Evolutionary conservation across 1,140 invertebrate species (phyloP).

Genomic region (Leptinotarsa undecemlineata): DNA sequence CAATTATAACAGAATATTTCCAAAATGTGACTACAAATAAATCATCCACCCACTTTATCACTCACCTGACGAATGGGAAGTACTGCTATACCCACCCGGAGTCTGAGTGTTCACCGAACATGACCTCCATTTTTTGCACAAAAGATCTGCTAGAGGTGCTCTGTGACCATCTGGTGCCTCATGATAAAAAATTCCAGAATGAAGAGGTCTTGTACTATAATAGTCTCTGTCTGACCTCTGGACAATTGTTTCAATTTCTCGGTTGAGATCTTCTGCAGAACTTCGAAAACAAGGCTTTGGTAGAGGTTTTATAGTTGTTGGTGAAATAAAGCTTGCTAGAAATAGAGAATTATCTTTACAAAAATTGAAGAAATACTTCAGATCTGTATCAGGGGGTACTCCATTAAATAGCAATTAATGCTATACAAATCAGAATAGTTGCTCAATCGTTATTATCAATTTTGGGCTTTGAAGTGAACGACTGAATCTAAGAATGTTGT

Average conservation of each 20-base stretch:
- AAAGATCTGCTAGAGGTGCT: conserved; percentile 77
- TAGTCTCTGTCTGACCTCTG: conserved; percentile 40
- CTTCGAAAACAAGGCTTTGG: conserved; percentile 68
- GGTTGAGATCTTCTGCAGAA: conserved; percentile 83
- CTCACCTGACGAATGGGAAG: conserved; percentile 61
- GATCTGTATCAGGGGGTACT: too few relatives aligned
- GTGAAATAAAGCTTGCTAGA: conserved; percentile 47
- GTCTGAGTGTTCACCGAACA: conserved; percentile 79
- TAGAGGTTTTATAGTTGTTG: conserved; percentile 58
- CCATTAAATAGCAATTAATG: too few relatives aligned
- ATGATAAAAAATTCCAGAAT: conserved; percentile 39
- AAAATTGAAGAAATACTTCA: too few relatives aligned
- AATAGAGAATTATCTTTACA: neutral
- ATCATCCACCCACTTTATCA: neutral
- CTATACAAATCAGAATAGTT: too few relatives aligned
- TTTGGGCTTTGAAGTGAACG: too few relatives aligned
- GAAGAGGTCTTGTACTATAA: conserved; percentile 39
- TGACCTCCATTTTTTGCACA: conserved; percentile 65
- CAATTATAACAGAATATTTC: too few relatives aligned
- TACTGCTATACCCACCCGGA: conserved; percentile 60
- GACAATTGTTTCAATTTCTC: conserved; percentile 72
- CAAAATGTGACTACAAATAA: too few relatives aligned
- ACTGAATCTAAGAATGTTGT: too few relatives aligned
- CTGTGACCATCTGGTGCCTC: conserved; percentile 80
- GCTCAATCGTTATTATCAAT: too few relatives aligned